Evolutionary conservation across 2,797 vertebrate genomes (phyloP), one percentile per base, ranked within the genome.

Genomic region (Alfaro cultratus): DNA sequence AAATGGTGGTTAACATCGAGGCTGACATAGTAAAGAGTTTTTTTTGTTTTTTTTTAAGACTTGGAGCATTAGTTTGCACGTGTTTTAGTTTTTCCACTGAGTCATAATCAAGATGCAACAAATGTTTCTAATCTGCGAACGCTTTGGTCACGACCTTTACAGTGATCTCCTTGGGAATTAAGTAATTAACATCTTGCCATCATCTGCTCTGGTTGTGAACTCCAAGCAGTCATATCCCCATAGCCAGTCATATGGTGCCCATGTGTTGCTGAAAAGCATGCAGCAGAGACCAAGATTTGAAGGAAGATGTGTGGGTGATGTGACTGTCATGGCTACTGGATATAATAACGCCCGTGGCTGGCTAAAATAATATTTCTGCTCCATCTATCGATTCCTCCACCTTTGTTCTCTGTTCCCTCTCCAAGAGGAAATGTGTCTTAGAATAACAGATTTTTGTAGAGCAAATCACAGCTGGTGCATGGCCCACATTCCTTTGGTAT

Each of bases 401-500:
- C 85, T 76, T 76, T 11, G 86, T 77, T 49, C 43, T 76, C 55
- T 29, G 10, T 84, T 81, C 46, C 15, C 46, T 76, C 68, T 80
- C 77, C 68, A 36, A 85, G 77, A 85, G 83, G 78, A 86, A 92
- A 91, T 80, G 82, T 91, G 86, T 91, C 92, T 90, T 90, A 88
- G 87, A 88, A 90, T 88, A 92, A 91, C 92, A 92, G 80, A 86
- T 92, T 92, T 72, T 89, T 90, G 91, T 91, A 75, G 85, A 92
- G 92, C 85, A 89, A 86, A 92, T 94, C 79, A 57, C 87, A 89
- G 94, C 87, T 94, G 92, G 94, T 86, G 34, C 82, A 57, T 90
- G 88, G 92, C 93, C 92, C 93, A 94, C 93, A 94, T 95, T 94
- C 93, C 91, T 93, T 86, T 86, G 76, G 88, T 81, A 73, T 94